A percentile compares a stretch with the other conserved stretches of the same genome.
Conservation (phyloP, 2,797 vertebrate species). For the Steatocranus sp. region DNA sequence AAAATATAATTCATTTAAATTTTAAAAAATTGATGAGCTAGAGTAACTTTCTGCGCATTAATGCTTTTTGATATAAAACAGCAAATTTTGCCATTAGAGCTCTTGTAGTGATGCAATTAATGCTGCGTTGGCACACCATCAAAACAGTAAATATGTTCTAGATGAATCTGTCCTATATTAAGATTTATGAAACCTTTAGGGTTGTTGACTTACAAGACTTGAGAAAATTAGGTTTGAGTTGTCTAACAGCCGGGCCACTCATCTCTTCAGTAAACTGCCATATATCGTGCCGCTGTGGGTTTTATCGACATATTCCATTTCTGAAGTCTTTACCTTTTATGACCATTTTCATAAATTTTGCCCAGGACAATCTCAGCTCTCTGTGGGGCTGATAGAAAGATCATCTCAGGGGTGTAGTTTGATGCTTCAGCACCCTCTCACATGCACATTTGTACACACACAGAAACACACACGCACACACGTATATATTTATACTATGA, state of each 20-base stretch:
- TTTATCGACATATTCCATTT: constrained; percentile 83
- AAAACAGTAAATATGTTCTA: constrained; percentile 43
- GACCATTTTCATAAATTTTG: constrained; percentile 73
- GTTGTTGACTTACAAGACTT: constrained; percentile 70
- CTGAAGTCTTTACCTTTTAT: constrained; percentile 75
- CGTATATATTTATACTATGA: background rate
- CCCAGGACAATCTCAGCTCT: constrained; percentile 57
- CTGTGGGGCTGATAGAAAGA: constrained; percentile 57
- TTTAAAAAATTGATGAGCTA: background rate
- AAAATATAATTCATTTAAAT: background rate
- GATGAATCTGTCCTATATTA: constrained; percentile 61
- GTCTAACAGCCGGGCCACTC: constrained; percentile 73
- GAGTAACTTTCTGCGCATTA: background rate
- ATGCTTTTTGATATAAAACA: background rate
- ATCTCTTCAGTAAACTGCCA: constrained; percentile 74
- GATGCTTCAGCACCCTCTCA: constrained; percentile 46
- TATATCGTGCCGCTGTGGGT: constrained; percentile 67
- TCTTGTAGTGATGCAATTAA: constrained; percentile 10
- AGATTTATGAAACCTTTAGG: constrained; percentile 64
- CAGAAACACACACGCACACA: background rate
- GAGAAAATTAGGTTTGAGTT: constrained; percentile 75
- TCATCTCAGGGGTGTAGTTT: constrained; percentile 57
- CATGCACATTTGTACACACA: background rate
- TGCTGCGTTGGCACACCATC: background rate
- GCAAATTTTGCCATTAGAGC: constrained; percentile 16